These are phyloP conservation scores for Tonatia bakeri DNA, from an alignment of 2,113 vertebrate species.

Conservation along the genomic window DNA sequence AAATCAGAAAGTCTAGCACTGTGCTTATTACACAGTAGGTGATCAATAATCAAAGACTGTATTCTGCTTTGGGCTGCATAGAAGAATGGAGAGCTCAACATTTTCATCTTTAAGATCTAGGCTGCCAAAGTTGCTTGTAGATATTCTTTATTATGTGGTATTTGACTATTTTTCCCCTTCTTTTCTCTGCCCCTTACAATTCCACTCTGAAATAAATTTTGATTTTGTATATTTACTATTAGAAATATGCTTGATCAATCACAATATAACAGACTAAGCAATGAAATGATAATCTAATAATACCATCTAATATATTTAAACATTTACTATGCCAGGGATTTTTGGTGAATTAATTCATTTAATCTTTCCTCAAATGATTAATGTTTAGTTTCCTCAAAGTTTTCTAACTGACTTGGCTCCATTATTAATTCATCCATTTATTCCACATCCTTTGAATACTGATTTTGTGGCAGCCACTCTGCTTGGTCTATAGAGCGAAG, in stretches of 20 bases:
- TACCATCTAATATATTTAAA: background rate
- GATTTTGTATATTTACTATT: background rate
- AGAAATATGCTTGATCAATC: background rate
- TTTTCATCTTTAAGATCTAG: background rate
- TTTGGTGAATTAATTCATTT: background rate
- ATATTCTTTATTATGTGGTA: background rate
- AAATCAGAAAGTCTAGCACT: background rate
- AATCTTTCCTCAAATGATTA: background rate
- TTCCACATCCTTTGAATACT: background rate
- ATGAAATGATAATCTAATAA: background rate
- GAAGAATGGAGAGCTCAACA: background rate
- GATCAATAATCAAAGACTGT: background rate
- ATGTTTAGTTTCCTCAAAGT: background rate
- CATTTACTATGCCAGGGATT: background rate
- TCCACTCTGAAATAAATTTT: background rate
- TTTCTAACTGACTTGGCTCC: background rate
- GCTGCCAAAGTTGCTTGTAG: background rate
- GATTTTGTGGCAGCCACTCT: background rate
- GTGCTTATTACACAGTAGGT: background rate
- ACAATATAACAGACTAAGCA: background rate
- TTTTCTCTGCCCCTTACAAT: background rate
- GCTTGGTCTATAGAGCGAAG: background rate
- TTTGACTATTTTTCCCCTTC: accelerated
- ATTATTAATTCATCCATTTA: background rate
- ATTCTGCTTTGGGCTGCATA: background rate